Conservation (phyloP, 1,140 invertebrate species). For the Sesamia nonagrioides region DNA sequence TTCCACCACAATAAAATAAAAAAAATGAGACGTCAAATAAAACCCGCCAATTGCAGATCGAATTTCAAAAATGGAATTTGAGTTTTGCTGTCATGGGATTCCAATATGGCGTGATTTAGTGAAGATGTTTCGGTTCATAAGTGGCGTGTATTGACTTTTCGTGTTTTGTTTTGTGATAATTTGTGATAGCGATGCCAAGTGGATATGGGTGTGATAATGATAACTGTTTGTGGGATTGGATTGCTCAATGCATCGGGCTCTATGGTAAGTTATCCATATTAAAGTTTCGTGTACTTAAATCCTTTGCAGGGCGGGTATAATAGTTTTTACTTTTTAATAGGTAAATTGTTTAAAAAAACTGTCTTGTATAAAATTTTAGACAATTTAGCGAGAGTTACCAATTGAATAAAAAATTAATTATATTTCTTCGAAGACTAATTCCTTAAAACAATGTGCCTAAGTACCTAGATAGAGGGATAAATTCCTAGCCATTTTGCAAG, state of each 20-base stretch:
- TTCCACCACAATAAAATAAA: slow-evolving; percentile 57
- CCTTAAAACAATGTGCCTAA: neutral
- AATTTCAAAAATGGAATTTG: slow-evolving; percentile 67
- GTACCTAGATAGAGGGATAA: no score
- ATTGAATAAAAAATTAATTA: neutral
- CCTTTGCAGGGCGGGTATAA: neutral
- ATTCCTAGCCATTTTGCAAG: neutral
- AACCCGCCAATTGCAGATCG: slow-evolving; percentile 60
- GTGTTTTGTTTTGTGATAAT: slow-evolving; percentile 84
- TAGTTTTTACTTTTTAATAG: neutral
- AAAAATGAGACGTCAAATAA: slow-evolving; percentile 66
- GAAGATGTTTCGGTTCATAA: slow-evolving; percentile 60
- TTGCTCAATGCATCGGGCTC: slow-evolving; percentile 74
- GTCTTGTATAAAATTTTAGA: neutral
- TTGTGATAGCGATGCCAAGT: slow-evolving; percentile 81
- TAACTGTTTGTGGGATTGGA: slow-evolving; percentile 80
- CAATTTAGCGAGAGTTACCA: neutral
- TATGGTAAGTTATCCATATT: slow-evolving; percentile 66
- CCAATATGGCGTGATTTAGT: slow-evolving; percentile 56
- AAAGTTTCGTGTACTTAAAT: neutral
- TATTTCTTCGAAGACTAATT: neutral
- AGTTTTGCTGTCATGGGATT: slow-evolving; percentile 35
- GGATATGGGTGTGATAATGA: slow-evolving; percentile 83
- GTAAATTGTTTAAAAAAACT: no score
- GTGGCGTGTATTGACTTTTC: slow-evolving; percentile 79